Base-by-base conservation (phyloP, 2,797 vertebrate species). In the Helostoma temminkii region DNA sequence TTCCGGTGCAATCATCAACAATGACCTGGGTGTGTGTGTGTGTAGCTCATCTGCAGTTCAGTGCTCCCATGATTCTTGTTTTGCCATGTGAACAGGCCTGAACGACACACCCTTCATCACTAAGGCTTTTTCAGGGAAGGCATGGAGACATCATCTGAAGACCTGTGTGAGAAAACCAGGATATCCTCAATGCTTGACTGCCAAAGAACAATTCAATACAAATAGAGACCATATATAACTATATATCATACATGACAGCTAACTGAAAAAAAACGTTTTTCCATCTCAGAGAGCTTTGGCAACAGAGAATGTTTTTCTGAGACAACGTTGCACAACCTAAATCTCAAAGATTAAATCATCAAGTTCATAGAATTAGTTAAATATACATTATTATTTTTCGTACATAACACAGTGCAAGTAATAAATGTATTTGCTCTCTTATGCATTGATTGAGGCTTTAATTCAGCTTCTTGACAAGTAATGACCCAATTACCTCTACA, bases 11-110 rank as follows among this genome's bases (percentile, higher is more conserved):
- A 67, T 75, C 72, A 80, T 70, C 72, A 55, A 79, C 78, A 88
- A 82, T 73, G 80, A 76, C 76, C 46, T 54, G 67, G 47, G 64
- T 84, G 81, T 80, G 67, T 77, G 25, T 62, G 76, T 77, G 25
- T 62, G 76, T 22, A 55, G 57, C 52, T 24, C 63, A 66, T 78
- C 78, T 84, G 69, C 78, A 62, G 72, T 69, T 83, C 72, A 72
- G 80, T 53, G 61, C 81, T 87, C 54, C 73, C 70, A 66, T 89
- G 83, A 64, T 74, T 85, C 85, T 80, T 76, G 77, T 78, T 86
- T 80, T 71, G 70, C 64, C 53, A 75, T 85, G 53, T 55, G 65
- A 83, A 82, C 81, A 88, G 85, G 79, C 74, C 82, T 67, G 72
- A 73, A 81, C 74, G 55, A 75, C 83, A 84, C 84, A 82, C 85